Evolutionary conservation across 2,888 invertebrate species (phyloP), one percentile per base, ranked within the genome.

Genomic region (Limnephilus marmoratus): DNA sequence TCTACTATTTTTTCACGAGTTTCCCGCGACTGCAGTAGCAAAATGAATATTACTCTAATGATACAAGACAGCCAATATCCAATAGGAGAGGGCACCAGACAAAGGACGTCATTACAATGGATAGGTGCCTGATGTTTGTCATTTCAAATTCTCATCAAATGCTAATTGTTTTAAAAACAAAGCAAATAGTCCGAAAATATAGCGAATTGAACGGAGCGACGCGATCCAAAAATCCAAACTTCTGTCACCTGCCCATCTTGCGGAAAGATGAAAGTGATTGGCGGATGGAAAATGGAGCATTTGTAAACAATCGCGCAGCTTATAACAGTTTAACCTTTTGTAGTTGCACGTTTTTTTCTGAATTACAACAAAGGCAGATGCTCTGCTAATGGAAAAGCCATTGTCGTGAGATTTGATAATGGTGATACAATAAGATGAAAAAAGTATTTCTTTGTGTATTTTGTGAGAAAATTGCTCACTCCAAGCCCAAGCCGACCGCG

Each of bases 211-310:
- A 85, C 85, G 49, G 41, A 24, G 85, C 45, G 85, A 41, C 41
- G 85, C 85, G 29, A n/a, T 41, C n/a, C 37, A 1, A 83, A 83
- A 31, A 18, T 18, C 29, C 49, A 49, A 82, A 31, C 82, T 34
- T 82, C 82, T 34, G 31, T 15, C 31, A 15, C 12, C 11, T 41
- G 87, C 34, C n/a, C 87, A 37, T 53, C 34, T 18, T 31, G 87
- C 37, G 87, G 87, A 88, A 88, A 88, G 87, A 88, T 88, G 87
- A 88, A 88, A 88, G 87, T 88, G 87, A 88, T 88, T 24, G 31
- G 9, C 37, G 41, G 83, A 24, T 37, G 37, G 83, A 37, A 37
- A 83, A 24, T 83, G 83, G 15, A 37, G 12, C 37, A 83, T 83
- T 83, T 83, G 11, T 24, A 37, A 37, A 83, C 34, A 37, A 24